Base-by-base conservation (phyloP, 1,140 invertebrate genomes). In the Sycobia sp. region DNA sequence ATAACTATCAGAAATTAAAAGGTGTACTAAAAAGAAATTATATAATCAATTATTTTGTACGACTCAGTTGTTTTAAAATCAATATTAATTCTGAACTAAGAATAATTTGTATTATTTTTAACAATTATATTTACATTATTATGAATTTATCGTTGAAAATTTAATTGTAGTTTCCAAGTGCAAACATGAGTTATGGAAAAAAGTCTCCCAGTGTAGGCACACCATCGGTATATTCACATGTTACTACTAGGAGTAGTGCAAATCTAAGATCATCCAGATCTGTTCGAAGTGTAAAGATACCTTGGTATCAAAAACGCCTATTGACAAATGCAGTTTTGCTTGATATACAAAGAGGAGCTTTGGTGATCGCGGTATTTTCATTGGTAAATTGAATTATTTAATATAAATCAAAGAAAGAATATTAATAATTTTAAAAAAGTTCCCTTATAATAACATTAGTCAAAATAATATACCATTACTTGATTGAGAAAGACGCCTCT, bases 141-240 rank as follows among this genome's bases (percentile, higher is more conserved):
- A n/a, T n/a, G n/a, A n/a, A n/a, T n/a, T n/a, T n/a, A n/a, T n/a
- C n/a, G n/a, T n/a, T n/a, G n/a, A n/a, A 32, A 32, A 32, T 11
- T 32, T 32, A 32, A 36, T 41, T 41, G 18, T 29, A 61, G 49
- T 53, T 50, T 36, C 23, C 18, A 8, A 2, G 14, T 16, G 3
- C 27, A 68, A 82, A 66, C 51, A 86, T 86, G 85, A 86, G 86
- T 79, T 85, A 85, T 67, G 84, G 86, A 73, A 75, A 79, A 76
- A 78, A 90, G 86, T 89, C 89, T 10, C 89, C 88, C 20, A 91
- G 91, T 69, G 87, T 90, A 69, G 91, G 91, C 34, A 92, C 92
- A 62, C 91, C 90, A 3, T 93, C 91, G 1, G 87, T 94, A 11
- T 94, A 94, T 75, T 94, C 92, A 4, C 91, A 94, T 79, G 89